These are phyloP conservation scores for Tenthredo mesomela DNA, from an alignment of 2,888 invertebrate genomes.

Conservation along the genomic window DNA sequence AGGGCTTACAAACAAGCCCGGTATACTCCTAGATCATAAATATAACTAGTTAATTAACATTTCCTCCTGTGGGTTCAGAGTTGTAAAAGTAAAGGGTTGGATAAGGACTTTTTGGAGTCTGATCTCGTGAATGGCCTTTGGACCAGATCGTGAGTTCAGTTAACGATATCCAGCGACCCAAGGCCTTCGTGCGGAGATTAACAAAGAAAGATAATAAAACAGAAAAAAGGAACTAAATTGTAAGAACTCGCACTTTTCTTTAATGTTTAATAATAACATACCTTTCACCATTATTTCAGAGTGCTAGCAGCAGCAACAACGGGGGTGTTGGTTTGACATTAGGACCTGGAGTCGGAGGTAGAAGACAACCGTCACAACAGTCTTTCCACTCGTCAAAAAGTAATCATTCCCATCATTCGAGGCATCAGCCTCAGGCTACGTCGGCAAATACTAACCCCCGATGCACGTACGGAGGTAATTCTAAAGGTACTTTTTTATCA, in stretches of 20 bases:
- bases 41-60: background rate
- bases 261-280: background rate
- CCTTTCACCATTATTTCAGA: constrained; percentile 61
- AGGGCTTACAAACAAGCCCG: background rate
- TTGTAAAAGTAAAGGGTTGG: background rate
- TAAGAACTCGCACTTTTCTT: background rate
- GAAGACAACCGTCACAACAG: constrained; percentile 74
- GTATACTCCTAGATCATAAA: background rate
- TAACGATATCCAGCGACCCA: background rate
- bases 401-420: constrained; percentile 70
- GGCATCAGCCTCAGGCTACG: constrained; percentile 64
- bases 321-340: constrained; percentile 66
- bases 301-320: constrained; percentile 71
- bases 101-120: background rate
- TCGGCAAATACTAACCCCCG: constrained; percentile 53
- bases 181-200: background rate
- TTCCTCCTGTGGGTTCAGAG: background rate
- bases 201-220: background rate
- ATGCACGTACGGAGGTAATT: constrained; percentile 49
- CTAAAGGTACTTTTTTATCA: background rate
- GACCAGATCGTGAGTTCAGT: background rate
- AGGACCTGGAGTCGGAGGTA: constrained; percentile 65
- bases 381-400: constrained; percentile 76
- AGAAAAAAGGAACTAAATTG: too few relatives aligned
- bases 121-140: background rate